These are phyloP conservation scores for Capitella teleta DNA, from an alignment of 1,140 invertebrate genomes.

Conservation along the genomic window DNA sequence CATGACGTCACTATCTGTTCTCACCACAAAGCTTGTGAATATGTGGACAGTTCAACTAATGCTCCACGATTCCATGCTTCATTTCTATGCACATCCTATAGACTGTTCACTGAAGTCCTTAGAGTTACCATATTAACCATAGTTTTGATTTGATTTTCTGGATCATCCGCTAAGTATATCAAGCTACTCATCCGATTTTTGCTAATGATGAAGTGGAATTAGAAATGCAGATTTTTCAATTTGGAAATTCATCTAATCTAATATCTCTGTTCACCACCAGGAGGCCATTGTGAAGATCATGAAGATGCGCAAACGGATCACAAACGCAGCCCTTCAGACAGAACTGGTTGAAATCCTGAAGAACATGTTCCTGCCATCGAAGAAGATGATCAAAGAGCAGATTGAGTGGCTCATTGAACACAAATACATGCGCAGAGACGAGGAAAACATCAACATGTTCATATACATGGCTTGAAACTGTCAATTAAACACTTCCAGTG, in stretches of 20 bases:
- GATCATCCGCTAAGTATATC: too few species aligned
- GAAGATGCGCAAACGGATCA: constrained; percentile 91
- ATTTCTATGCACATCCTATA: neutral
- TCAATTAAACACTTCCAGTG: too few species aligned
- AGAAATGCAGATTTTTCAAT: neutral
- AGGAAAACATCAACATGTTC: constrained; percentile 95
- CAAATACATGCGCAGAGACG: constrained; percentile 91
- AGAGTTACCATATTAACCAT: too few species aligned
- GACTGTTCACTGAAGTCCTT: too few species aligned
- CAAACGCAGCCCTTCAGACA: constrained; percentile 85
- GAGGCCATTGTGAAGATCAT: constrained; percentile 98
- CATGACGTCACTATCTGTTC: too few species aligned
- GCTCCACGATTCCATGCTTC: neutral
- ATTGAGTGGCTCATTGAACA: constrained; percentile 98
- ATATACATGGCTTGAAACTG: constrained; percentile 79
- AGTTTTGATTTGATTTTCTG: too few species aligned
- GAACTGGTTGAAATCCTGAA: constrained; percentile 96
- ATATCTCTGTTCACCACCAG: constrained; percentile 42
- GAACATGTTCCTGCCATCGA: constrained; percentile 97
- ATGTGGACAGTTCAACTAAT: neutral
- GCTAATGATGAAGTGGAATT: too few species aligned
- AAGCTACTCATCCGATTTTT: too few species aligned
- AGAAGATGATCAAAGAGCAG: constrained; percentile 99
- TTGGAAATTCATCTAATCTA: neutral
- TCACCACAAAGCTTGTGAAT: neutral